These are phyloP conservation scores for Andrena marginata DNA, from an alignment of 2,888 invertebrate species.

Conservation along the genomic window DNA sequence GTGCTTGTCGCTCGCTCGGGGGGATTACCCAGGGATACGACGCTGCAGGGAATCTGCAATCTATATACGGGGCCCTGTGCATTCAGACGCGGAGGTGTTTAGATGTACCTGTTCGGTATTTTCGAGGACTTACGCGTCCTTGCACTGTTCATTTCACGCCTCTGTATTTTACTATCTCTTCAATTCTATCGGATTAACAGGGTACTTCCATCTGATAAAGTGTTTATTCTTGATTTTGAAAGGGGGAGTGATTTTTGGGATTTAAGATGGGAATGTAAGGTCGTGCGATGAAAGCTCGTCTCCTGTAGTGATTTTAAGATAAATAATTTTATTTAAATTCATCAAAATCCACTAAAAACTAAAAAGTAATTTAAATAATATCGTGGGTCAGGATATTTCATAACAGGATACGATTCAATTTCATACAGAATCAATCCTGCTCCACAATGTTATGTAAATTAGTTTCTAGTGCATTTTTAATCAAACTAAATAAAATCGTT, in stretches of 20 bases:
- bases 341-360: too few relatives aligned
- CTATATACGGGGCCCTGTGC: conserved; percentile 36
- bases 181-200: not conserved
- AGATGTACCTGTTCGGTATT: conserved; percentile 57
- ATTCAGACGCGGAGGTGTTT: conserved; percentile 32
- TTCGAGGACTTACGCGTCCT: conserved; percentile 29
- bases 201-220: not conserved
- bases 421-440: too few relatives aligned
- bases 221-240: not conserved
- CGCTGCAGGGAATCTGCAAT: conserved; percentile 70
- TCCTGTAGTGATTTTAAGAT: too few relatives aligned
- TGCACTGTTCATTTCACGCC: conserved; percentile 27
- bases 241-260: not conserved
- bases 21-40: conserved; percentile 73
- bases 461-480: too few relatives aligned
- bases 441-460: too few relatives aligned
- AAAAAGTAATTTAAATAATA: too few relatives aligned
- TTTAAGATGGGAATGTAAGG: too few relatives aligned
- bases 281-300: too few relatives aligned
- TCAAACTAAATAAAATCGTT: too few relatives aligned
- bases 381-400: too few relatives aligned
- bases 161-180: not conserved
- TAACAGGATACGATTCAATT: too few relatives aligned
- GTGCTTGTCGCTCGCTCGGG: conserved; percentile 72
- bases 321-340: too few relatives aligned